Evolutionary conservation across 1,140 invertebrate genomes (phyloP), one percentile per base, ranked within the genome.

Genomic region (Diabrotica undecimpunctata): DNA sequence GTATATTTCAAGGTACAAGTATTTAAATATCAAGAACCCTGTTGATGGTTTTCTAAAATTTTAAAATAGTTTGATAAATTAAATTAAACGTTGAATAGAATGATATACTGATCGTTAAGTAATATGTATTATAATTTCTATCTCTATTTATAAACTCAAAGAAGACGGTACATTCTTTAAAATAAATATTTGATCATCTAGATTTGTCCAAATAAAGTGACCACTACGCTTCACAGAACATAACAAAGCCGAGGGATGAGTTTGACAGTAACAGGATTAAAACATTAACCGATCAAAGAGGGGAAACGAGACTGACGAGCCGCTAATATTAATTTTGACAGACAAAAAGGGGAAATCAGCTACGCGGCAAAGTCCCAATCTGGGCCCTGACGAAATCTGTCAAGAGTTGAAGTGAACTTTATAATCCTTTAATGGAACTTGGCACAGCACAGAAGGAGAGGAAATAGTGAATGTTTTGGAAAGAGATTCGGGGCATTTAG

Each of bases 381-480:
- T 36, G 56, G n/a, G 9, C 10, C 36, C 25, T 25, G 58, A 60
- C 39, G 58, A 60, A 60, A 60, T 60, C 58, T 60, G 58, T 60
- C 58, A 60, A 60, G 58, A 60, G 58, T 60, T 60, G 39, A 60
- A 50, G 7, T 14, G 25, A 60, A 60, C 58, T 60, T 60, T 60
- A 60, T 60, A 60, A 60, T 60, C 58, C 58, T 60, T 60, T 60
- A 60, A 60, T 60, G 58, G 58, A 58, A 58, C n/a, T 38, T 58
- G 11, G 56, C 56, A 58, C 39, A 25, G 25, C 25, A 35, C 37
- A 58, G 56, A 37, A 37, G 39, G 56, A n/a, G 36, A n/a, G 12
- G 56, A 60, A 13, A 60, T 9, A 50, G 39, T 37, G 58, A 50
- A 60, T 60, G 58, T 60, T 60, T 39, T 50, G 58, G 46, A 50